These are phyloP conservation scores for Sisyra nigra DNA, from an alignment of 2,888 invertebrate genomes.

Conservation along the genomic window DNA sequence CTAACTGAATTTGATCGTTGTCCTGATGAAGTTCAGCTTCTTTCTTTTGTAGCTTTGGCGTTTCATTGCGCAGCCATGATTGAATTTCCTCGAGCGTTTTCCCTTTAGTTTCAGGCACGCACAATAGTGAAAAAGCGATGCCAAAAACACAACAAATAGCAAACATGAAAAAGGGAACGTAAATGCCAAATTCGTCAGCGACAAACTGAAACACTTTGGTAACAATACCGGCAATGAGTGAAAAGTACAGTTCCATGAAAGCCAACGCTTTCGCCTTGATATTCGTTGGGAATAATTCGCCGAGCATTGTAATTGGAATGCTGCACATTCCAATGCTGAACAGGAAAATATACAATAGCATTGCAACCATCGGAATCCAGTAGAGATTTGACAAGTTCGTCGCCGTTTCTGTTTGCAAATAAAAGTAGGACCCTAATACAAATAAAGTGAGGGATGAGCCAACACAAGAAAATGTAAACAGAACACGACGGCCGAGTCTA, in stretches of 20 bases:
- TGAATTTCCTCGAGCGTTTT: constrained; percentile 33
- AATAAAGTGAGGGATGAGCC: constrained; percentile 26
- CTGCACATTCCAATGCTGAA: constrained; percentile 35
- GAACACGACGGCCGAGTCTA: constrained; percentile 32
- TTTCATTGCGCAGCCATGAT: constrained; percentile 18
- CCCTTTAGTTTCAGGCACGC: constrained; percentile 34
- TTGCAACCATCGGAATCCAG: constrained; percentile 28
- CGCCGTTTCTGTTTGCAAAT: constrained; percentile 23
- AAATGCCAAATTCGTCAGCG: constrained; percentile 25
- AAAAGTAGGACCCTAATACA: constrained; percentile 28
- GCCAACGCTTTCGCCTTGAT: constrained; percentile 38
- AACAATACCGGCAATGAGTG: constrained; percentile 28
- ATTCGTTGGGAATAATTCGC: constrained; percentile 36
- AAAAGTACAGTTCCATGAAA: constrained; percentile 33
- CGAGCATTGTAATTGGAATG: constrained; percentile 32
- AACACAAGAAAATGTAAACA: constrained; percentile 33
- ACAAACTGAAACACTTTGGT: constrained; percentile 30
- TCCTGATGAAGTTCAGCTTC: too few relatives aligned
- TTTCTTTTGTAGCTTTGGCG: constrained; percentile 9
- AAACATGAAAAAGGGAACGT: constrained; percentile 31
- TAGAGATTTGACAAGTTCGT: constrained; percentile 22
- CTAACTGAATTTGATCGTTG: too few relatives aligned
- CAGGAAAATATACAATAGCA: constrained; percentile 31
- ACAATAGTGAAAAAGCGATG: constrained; percentile 25
- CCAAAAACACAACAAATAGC: constrained; percentile 24